These are phyloP conservation scores for Sebastolobus altivelis DNA, from an alignment of 2,797 vertebrate species.

Conservation along the genomic window DNA sequence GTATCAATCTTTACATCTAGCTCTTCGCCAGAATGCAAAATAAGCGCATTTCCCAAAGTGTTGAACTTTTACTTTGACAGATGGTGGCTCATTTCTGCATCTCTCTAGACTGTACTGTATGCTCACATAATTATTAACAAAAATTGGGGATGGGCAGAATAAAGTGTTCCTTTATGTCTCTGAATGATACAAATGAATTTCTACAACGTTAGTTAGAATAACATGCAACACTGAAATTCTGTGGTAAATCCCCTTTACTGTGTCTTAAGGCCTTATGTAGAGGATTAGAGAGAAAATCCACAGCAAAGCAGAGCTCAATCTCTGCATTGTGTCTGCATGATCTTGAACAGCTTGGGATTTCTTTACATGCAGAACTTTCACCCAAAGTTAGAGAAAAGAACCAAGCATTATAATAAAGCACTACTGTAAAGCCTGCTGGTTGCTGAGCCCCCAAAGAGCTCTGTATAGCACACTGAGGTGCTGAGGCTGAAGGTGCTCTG, in stretches of 20 bases:
- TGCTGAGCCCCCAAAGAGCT: constrained; percentile 29
- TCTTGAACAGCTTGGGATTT: constrained; percentile 58
- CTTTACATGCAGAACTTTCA: constrained; percentile 48
- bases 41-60: neutral
- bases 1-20: neutral
- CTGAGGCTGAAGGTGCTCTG: constrained; percentile 46
- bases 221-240: constrained; percentile 18
- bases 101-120: neutral
- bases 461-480: constrained; percentile 1
- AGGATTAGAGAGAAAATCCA: constrained; percentile 66
- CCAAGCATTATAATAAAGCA: constrained; percentile 36
- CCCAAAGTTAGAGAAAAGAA: constrained; percentile 46
- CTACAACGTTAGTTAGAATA: constrained; percentile 21
- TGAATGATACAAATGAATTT: constrained; percentile 25
- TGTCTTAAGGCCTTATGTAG: constrained; percentile 32
- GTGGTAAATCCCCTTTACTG: constrained; percentile 29
- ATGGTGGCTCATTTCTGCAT: neutral
- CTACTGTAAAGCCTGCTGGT: constrained; percentile 3
- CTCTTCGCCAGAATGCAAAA: neutral
- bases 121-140: neutral
- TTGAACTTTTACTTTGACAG: neutral
- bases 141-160: neutral
- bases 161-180: neutral
- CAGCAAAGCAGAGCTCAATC: constrained; percentile 53
- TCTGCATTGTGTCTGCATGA: constrained; percentile 56